A percentile compares a stretch with the other conserved stretches of the same genome.
Conservation (phyloP, 2,888 invertebrate genomes). For the Yponomeuta evonymella region DNA sequence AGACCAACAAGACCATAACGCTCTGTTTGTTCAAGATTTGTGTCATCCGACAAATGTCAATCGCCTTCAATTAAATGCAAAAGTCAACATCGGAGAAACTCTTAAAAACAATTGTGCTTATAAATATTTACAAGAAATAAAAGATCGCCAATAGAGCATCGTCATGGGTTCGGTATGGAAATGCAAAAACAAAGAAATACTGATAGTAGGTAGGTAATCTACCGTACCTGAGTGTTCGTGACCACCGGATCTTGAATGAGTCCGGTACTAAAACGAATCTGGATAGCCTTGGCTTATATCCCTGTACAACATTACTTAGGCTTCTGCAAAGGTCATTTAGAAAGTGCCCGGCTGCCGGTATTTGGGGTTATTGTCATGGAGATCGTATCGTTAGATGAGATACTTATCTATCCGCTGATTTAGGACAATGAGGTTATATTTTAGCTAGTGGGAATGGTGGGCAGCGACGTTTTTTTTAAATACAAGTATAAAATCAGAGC, state of each 20-base stretch:
- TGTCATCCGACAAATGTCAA: not conserved
- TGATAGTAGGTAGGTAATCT: slow-evolving; percentile 2
- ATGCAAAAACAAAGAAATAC: slow-evolving; percentile 5
- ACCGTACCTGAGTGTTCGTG: slow-evolving; percentile 39
- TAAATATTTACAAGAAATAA: not conserved
- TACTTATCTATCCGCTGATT: slow-evolving; percentile 10
- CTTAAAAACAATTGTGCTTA: not conserved
- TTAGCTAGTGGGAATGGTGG: not conserved
- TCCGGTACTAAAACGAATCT: slow-evolving; percentile 34
- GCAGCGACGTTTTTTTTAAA: not conserved
- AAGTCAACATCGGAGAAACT: not conserved
- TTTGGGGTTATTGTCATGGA: slow-evolving; percentile 12
- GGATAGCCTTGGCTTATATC: slow-evolving; percentile 68
- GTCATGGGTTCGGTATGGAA: not conserved
- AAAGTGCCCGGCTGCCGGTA: slow-evolving; percentile 36
- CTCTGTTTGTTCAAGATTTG: not conserved
- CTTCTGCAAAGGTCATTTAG: slow-evolving; percentile 63
- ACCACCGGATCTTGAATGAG: slow-evolving; percentile 66
- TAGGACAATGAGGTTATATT: slow-evolving; percentile 6
- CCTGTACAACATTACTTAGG: slow-evolving; percentile 47
- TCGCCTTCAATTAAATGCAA: not conserved
- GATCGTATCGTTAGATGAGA: slow-evolving; percentile 13
- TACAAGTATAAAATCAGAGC: too few species aligned
- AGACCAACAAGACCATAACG: not conserved
- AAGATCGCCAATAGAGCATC: not conserved